Percentiles rank a stretch among this genome's conserved stretches.
phyloP scores from a whole-genome alignment of 2,113 vertebrate genomes.

The Phoxinus phoxinus region DNA sequence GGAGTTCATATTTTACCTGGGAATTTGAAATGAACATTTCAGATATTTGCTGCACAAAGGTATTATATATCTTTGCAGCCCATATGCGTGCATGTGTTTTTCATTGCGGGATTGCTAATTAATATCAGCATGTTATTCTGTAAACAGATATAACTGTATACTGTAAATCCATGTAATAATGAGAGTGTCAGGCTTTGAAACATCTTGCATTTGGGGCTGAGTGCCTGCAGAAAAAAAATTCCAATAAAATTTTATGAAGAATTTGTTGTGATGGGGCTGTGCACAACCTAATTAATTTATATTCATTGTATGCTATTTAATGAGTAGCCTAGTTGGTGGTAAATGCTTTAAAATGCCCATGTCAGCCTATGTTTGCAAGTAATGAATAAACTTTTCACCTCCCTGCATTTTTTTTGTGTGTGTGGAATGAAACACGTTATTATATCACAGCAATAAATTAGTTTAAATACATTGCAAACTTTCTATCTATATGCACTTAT shows the following conservation, averaged over 20 bases:
- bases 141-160: constrained; percentile 10
- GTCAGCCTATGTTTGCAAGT: neutral
- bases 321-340: neutral
- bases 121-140: neutral
- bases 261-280: neutral
- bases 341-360: neutral
- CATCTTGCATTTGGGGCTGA: neutral
- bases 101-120: constrained; percentile 18
- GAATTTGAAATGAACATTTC: no score
- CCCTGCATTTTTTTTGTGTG: neutral
- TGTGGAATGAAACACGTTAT: neutral
- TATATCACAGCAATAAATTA: neutral
- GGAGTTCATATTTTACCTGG: neutral
- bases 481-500: neutral
- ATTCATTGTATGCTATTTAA: neutral
- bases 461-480: neutral
- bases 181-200: neutral
- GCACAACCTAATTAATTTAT: neutral
- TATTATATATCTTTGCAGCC: constrained; percentile 20
- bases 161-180: neutral
- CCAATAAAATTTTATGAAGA: neutral
- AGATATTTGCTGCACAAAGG: neutral
- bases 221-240: neutral
- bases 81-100: constrained; percentile 12
- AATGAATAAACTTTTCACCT: neutral